phyloP scores from a whole-genome alignment of 2,113 vertebrate species.

The Etheostoma spectabile region DNA sequence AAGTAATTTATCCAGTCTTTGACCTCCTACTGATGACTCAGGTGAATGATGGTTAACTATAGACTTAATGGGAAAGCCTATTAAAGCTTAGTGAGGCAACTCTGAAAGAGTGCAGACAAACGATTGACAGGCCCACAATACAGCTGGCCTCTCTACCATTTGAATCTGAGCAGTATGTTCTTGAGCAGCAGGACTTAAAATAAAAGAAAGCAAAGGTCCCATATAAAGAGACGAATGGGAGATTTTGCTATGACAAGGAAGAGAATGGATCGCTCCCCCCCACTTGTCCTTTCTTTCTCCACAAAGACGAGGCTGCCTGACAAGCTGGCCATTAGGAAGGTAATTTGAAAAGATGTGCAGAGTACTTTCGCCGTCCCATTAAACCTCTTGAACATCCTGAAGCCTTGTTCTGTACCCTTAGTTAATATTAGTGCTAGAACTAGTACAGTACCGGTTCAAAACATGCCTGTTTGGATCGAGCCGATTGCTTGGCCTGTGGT shows the following conservation, averaged over 20 bases:
- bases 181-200: slow-evolving; percentile 64
- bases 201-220: slow-evolving; percentile 61
- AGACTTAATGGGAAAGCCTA: slow-evolving; percentile 63
- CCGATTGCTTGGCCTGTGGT: too few species aligned
- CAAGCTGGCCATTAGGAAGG: slow-evolving; percentile 79
- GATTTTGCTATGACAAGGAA: slow-evolving; percentile 75
- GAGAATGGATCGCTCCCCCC: slow-evolving; percentile 68
- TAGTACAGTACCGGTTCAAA: too few species aligned
- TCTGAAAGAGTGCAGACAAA: slow-evolving; percentile 61
- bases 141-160: slow-evolving; percentile 58
- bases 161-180: slow-evolving; percentile 65
- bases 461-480: too few species aligned
- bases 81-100: slow-evolving; percentile 52
- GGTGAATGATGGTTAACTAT: slow-evolving; percentile 67
- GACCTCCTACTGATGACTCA: slow-evolving; percentile 57
- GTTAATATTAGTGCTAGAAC: slow-evolving; percentile 52
- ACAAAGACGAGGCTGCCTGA: slow-evolving; percentile 66
- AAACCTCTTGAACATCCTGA: slow-evolving; percentile 72
- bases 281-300: slow-evolving; percentile 72
- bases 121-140: slow-evolving; percentile 76
- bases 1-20: slow-evolving; percentile 54
- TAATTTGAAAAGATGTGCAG: slow-evolving; percentile 78
- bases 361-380: slow-evolving; percentile 70
- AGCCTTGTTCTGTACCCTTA: slow-evolving; percentile 57
- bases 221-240: slow-evolving; percentile 64